phyloP scores from a whole-genome alignment of 2,113 vertebrate species.

The Plotosus lineatus region DNA sequence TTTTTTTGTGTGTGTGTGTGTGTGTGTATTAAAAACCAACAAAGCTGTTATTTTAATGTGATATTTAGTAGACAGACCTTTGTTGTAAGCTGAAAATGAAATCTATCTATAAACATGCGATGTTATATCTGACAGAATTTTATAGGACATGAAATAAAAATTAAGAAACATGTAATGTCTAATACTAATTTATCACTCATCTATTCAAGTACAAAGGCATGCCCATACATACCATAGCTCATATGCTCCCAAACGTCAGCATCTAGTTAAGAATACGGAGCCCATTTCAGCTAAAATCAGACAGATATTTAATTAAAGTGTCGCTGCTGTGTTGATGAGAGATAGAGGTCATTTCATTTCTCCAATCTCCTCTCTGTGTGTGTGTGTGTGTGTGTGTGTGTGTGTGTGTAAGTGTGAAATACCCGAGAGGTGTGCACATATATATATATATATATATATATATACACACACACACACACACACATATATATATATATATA shows the following conservation, averaged over 20 bases:
- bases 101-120: conserved; percentile 75
- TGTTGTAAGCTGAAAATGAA: conserved; percentile 80
- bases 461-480: no score
- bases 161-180: conserved; percentile 39
- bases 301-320: conserved; percentile 24
- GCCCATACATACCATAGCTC: not conserved
- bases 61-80: conserved; percentile 76
- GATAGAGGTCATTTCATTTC: not conserved
- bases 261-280: conserved; percentile 16
- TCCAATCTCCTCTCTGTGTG: conserved; percentile 6
- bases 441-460: no score
- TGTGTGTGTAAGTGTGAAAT: not conserved
- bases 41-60: conserved; percentile 74
- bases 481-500: no score
- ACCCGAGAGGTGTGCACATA: no score
- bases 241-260: not conserved
- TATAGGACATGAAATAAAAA: conserved; percentile 76
- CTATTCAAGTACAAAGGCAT: not conserved
- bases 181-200: not conserved
- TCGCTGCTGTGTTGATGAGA: not conserved
- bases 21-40: conserved; percentile 58
- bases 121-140: conserved; percentile 84
- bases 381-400: conserved; percentile 4
- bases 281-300: not conserved
- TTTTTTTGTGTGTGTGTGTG: no score